Evolutionary conservation across 1,140 invertebrate species (phyloP).

Genomic region (Asbolus verrucosus): DNA sequence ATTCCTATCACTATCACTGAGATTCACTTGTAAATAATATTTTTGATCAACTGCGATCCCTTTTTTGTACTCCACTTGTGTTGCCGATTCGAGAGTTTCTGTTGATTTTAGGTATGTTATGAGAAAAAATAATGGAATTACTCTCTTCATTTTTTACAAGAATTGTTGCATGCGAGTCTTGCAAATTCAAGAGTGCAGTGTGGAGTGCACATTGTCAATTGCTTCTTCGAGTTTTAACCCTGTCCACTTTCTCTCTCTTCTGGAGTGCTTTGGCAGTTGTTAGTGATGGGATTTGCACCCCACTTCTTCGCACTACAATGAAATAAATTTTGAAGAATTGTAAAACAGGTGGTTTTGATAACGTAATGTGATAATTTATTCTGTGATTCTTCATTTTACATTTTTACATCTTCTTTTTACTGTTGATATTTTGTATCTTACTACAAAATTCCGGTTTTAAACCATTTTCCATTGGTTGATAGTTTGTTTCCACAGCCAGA

Average conservation of each 20-base stretch:
- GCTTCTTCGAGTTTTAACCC: slow-evolving; percentile 4
- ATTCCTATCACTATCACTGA: slow-evolving; percentile 49
- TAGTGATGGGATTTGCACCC: background rate
- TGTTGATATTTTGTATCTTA: too few relatives aligned
- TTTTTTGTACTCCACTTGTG: slow-evolving; percentile 50
- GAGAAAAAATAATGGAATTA: background rate
- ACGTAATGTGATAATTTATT: too few relatives aligned
- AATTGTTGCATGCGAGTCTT: too few relatives aligned
- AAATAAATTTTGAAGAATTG: background rate
- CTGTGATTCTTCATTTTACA: too few relatives aligned
- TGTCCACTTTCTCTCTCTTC: slow-evolving; percentile 27
- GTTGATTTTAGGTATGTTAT: background rate
- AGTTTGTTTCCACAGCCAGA: too few relatives aligned
- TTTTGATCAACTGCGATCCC: slow-evolving; percentile 51
- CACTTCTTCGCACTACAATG: background rate
- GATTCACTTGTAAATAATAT: slow-evolving; percentile 49
- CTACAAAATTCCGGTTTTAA: too few relatives aligned
- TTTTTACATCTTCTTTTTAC: too few relatives aligned
- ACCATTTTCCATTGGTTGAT: too few relatives aligned
- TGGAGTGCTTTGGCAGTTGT: background rate
- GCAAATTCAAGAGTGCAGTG: background rate
- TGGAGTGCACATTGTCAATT: slow-evolving; percentile 23
- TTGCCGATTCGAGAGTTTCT: background rate
- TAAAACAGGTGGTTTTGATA: too few relatives aligned
- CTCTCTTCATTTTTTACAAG: slow-evolving; percentile 8